Percentiles rank a stretch among this genome's conserved stretches.
Conservation (phyloP, 2,888 invertebrate genomes). For the Parnassius glacialis region DNA sequence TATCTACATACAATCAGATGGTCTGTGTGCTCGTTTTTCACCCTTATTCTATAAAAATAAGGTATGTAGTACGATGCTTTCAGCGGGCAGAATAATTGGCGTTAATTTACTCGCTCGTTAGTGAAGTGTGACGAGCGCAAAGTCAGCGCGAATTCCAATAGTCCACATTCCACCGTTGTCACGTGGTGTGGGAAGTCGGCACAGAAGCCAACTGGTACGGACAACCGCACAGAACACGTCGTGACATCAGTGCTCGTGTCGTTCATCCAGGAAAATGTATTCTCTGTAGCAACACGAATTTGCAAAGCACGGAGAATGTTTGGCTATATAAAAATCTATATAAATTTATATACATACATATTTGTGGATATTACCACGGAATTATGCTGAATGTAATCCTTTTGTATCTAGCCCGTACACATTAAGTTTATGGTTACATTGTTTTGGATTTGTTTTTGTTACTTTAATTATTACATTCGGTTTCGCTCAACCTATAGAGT, state of each 20-base stretch:
- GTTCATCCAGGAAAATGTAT: slow-evolving; percentile 4
- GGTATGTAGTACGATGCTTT: too few relatives aligned
- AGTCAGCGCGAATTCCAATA: slow-evolving; percentile 27
- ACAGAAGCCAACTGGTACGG: slow-evolving; percentile 27
- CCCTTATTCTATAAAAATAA: too few relatives aligned
- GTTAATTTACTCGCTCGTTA: slow-evolving; percentile 12
- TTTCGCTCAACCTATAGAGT: too few relatives aligned
- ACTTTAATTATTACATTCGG: too few relatives aligned
- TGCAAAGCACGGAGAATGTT: slow-evolving; percentile 1
- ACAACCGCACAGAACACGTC: slow-evolving; percentile 13
- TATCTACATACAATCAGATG: too few relatives aligned
- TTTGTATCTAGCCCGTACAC: too few relatives aligned
- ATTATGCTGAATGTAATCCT: too few relatives aligned
- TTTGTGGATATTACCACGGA: too few relatives aligned
- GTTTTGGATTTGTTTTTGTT: too few relatives aligned
- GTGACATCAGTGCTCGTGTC: slow-evolving; percentile 10
- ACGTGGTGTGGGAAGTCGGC: slow-evolving; percentile 33
- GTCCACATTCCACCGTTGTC: slow-evolving; percentile 31
- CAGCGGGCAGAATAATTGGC: background rate
- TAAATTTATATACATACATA: too few relatives aligned
- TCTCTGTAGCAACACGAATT: slow-evolving; percentile 8
- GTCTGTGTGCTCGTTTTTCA: too few relatives aligned
- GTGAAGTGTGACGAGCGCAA: slow-evolving; percentile 2
- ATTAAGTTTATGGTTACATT: too few relatives aligned
- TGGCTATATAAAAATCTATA: slow-evolving; percentile 10